Base-by-base conservation (phyloP, 2,888 invertebrate species). In the Drepana falcataria region DNA sequence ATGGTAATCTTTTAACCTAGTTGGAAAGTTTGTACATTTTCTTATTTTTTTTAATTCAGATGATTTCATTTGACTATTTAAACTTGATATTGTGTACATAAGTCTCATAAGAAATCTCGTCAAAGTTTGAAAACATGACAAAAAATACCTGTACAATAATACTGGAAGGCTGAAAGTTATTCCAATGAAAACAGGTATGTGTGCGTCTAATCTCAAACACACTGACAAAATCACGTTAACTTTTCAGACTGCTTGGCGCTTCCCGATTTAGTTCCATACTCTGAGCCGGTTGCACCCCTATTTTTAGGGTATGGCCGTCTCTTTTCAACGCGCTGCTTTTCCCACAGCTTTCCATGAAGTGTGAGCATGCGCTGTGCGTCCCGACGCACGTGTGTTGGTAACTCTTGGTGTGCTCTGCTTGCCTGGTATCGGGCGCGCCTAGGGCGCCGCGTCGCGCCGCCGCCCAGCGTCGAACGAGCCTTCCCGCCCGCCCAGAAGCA, bases 391-490 rank as follows among this genome's bases (percentile, higher is more conserved):
- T 87, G 88, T 63, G 66, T 53, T 40, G 52, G 41, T 53, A 73
- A 57, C 85, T 89, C 77, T 77, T 81, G 37, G 55, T 60, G 57
- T 47, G 5, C 72, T 76, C 69, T 92, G 89, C 0, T 69, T 58
- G 57, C 92, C 81, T 91, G 90, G 80, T 91, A 90, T 66, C 84
- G 90, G 79, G 92, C 92, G 79, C 92, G 93, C 77, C 87, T 87
- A 77, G 91, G 92, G 79, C 92, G 90, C 85, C 77, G 79, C 78
- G 80, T 73, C 81, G 92, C 78, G 87, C 85, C 86, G 91, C 91
- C 71, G 86, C 79, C 68, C 91, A 88, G 58, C 81, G 76, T 62
- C 75, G 64, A 71, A 56, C 77, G 71, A 81, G 72, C 81, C 77
- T 69, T 71, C 68, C 75, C 79, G 77, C 81, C 86, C 85, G 85